Percentiles rank a stretch among this genome's conserved stretches.
These are phyloP conservation scores for Porites rus DNA, from an alignment of 92 coral and sea anemone species.

Conservation along the genomic window DNA sequence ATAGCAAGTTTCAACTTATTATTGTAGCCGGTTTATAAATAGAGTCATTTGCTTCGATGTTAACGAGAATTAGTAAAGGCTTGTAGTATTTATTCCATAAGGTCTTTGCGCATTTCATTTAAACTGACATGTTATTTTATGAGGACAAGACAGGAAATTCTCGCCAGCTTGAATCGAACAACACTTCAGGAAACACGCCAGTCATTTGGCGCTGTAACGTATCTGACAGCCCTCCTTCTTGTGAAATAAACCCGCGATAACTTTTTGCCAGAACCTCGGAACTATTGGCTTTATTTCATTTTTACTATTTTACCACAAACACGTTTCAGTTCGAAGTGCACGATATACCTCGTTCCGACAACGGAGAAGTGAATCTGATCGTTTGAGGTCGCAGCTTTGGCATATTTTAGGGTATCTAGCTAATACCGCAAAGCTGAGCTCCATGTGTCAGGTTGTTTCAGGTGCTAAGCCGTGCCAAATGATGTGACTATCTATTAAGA, in stretches of 20 bases:
- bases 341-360: not conserved
- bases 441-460: no score
- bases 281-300: not conserved
- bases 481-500: no score
- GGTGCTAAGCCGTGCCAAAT: no score
- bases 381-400: conserved; percentile 7
- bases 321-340: not conserved
- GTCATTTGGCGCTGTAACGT: not conserved
- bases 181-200: not conserved
- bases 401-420: conserved; percentile 8
- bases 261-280: not conserved
- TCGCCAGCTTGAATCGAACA: not conserved
- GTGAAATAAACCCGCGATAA: no score
- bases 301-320: no score
- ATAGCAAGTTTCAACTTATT: not conserved
- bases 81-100: not conserved
- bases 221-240: not conserved
- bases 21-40: not conserved
- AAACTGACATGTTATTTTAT: conserved; percentile 24
- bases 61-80: not conserved
- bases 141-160: not conserved
- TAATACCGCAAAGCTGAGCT: not conserved
- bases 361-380: not conserved
- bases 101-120: not conserved
- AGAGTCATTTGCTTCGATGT: not conserved